Evolutionary conservation across 2,113 vertebrate species (phyloP).

Genomic region (Zosterops borbonicus): DNA sequence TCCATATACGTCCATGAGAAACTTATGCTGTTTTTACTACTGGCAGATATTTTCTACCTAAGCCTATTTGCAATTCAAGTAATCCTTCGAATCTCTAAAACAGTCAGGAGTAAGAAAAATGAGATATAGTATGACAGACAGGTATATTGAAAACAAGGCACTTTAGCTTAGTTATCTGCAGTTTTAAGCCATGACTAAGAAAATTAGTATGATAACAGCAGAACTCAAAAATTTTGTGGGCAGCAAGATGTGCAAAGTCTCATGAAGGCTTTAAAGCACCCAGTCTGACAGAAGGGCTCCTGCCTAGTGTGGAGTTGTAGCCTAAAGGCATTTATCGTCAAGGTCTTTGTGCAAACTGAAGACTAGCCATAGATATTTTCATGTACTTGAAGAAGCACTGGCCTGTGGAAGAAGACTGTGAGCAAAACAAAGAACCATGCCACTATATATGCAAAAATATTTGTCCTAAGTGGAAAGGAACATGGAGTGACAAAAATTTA

Average conservation of each 20-base stretch:
- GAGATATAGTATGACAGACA: background rate
- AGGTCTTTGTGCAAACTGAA: background rate
- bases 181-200: background rate
- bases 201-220: background rate
- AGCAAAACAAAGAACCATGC: background rate
- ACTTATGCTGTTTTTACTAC: background rate
- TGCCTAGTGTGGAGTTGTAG: background rate
- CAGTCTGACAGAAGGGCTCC: background rate
- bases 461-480: background rate
- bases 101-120: background rate
- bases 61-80: background rate
- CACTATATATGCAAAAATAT: background rate
- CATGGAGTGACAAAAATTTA: background rate
- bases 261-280: background rate
- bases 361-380: background rate
- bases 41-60: background rate
- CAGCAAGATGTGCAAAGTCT: background rate
- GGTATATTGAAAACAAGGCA: background rate
- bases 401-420: background rate
- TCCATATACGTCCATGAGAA: background rate
- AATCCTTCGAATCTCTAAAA: background rate
- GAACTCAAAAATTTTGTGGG: background rate
- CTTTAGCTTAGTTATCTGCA: background rate
- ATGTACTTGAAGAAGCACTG: background rate
- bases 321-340: background rate